Conservation (phyloP, 2,113 vertebrate species). For the Gambusia holbrooki region DNA sequence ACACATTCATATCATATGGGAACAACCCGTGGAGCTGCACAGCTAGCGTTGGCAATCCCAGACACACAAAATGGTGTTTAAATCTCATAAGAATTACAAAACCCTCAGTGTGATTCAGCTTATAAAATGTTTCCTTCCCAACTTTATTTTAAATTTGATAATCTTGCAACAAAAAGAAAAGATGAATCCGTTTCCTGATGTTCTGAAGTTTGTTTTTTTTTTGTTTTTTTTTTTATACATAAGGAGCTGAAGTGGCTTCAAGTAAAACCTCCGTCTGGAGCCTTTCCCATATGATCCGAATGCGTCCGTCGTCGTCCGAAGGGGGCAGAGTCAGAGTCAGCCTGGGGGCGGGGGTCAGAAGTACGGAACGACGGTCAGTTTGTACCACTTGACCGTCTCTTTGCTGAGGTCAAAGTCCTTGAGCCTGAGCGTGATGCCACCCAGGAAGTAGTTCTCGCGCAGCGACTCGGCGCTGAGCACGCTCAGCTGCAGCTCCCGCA, state of each 20-base stretch:
- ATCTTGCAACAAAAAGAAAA: background rate
- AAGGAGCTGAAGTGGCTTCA: conserved; percentile 42
- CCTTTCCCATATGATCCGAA: conserved; percentile 44
- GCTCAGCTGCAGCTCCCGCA: conserved; percentile 93
- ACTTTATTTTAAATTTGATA: conserved; percentile 10
- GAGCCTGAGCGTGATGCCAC: conserved; percentile 90
- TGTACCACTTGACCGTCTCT: conserved; percentile 97
- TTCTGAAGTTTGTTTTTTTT: background rate
- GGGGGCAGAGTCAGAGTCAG: conserved; percentile 9
- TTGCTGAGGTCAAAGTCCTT: conserved; percentile 96
- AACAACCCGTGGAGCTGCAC: conserved; percentile 9
- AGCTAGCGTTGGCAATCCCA: background rate
- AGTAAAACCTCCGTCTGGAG: conserved; percentile 20
- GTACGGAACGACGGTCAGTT: conserved; percentile 87
- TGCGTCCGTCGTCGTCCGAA: conserved; percentile 18
- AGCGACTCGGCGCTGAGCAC: conserved; percentile 96
- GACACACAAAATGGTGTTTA: background rate
- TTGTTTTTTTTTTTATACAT: conserved; percentile 1
- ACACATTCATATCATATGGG: conserved; percentile 44
- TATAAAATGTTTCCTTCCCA: conserved; percentile 16
- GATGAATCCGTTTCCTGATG: background rate
- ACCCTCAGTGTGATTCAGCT: conserved; percentile 22
- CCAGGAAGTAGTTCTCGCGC: conserved; percentile 95
- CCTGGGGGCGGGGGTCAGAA: conserved; percentile 71
- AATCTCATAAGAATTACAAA: conserved; percentile 10